Evolutionary conservation across 2,113 vertebrate species (phyloP), one percentile per base, ranked within the genome.

Genomic region (Marmota monax): DNA sequence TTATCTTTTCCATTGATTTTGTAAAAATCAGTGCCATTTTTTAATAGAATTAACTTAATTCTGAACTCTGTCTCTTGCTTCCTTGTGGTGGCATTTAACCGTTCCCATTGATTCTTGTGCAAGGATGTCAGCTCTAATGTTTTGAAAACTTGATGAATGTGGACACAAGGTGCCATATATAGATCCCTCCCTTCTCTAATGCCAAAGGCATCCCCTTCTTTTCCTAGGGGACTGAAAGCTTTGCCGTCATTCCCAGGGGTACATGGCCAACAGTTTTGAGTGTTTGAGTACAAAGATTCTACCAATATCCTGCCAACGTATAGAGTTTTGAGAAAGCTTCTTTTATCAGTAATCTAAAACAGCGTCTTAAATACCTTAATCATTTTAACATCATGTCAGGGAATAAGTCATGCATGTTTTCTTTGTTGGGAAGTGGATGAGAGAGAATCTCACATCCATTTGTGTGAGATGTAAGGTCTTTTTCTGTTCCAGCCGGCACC

Each of bases 41-140:
- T 9, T 76, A 51, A 23, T 29, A 87, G 69, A 80, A 48, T 42
- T 4, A 63, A 27, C 29, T 63, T 79, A n/a, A 27, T 76, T 87
- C 76, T 95, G 27, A 4, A 79, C 77, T 37, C 34, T 27, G 23
- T 85, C 17, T 82, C 93, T 90, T 84, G 32, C 39, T 82, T 72
- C 51, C 27, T 56, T 92, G 48, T 48, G 77, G 34, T 92, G 82
- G 74, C 65, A 25, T 58, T 93, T 29, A 29, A 65, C 76, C 96
- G 14, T n/a, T 61, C 17, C 37, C 37, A 4, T 37, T n/a, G 53
- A 84, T 80, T 67, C 56, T 92, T 25, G 22, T 88, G 53, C 56
- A 8, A 86, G 39, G 27, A 23, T 22, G 1, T 48, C 37, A 63
- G 45, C 39, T 73, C 18, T 48, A 22, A 14, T 90, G 29, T 74